phyloP scores from a whole-genome alignment of 92 coral and sea anemone genomes.

The Parazoanthus atlanticus region DNA sequence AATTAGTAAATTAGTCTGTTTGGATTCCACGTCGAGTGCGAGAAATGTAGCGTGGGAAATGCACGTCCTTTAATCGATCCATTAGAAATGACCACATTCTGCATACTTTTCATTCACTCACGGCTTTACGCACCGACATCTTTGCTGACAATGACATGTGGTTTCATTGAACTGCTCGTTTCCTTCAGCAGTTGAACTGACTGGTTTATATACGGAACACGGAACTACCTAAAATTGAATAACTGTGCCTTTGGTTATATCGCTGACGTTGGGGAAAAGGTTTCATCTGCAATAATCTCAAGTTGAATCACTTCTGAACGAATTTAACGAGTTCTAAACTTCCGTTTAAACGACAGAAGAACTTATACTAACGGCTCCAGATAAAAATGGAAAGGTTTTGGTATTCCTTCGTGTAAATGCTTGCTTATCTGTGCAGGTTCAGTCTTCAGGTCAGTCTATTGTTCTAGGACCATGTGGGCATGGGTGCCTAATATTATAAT shows the following conservation, averaged over 20 bases:
- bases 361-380: too few relatives aligned
- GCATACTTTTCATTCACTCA: slow-evolving; percentile 14
- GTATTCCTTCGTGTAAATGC: too few relatives aligned
- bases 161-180: neutral
- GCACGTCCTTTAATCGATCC: neutral
- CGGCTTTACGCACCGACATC: neutral
- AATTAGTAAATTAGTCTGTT: neutral
- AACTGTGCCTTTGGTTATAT: neutral
- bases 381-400: too few relatives aligned
- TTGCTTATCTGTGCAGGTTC: too few relatives aligned
- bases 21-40: neutral
- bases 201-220: neutral
- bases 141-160: neutral
- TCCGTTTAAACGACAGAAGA: too few relatives aligned
- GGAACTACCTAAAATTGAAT: neutral
- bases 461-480: too few relatives aligned
- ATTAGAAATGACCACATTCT: slow-evolving; percentile 1
- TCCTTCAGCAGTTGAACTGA: neutral
- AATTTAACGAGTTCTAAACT: too few relatives aligned
- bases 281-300: too few relatives aligned
- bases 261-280: too few relatives aligned
- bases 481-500: too few relatives aligned
- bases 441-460: too few relatives aligned
- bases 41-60: slow-evolving; percentile 10
- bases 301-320: too few relatives aligned